Evolutionary conservation across 2,113 vertebrate species (phyloP).

Genomic region (Noturus placidus): DNA sequence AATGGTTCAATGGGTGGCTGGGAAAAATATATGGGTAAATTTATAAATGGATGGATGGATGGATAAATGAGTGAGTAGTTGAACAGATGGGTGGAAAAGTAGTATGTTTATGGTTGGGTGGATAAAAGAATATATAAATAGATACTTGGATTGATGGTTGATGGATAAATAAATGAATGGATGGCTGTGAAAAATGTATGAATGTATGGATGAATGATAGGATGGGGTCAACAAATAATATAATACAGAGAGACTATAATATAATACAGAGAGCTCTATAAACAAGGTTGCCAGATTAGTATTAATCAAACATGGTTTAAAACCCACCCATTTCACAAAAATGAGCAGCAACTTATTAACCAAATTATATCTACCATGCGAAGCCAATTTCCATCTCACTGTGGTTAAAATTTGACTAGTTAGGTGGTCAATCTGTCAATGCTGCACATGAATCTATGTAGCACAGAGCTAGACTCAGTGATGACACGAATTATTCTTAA

Average conservation of each 20-base stretch:
- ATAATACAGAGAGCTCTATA: not conserved
- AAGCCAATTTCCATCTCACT: not conserved
- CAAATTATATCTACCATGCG: not conserved
- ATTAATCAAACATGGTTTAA: not conserved
- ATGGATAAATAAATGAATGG: not conserved
- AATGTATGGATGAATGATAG: not conserved
- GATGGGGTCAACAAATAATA: not conserved
- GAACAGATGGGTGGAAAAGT: not conserved
- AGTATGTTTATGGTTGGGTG: not conserved
- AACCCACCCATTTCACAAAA: not conserved
- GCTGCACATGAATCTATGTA: not conserved
- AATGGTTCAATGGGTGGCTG: not conserved
- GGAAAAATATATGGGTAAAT: too few relatives aligned
- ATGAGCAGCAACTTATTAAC: not conserved
- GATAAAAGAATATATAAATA: not conserved
- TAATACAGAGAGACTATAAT: not conserved
- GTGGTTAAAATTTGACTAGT: not conserved
- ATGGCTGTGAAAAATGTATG: not conserved
- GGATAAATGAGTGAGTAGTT: not conserved
- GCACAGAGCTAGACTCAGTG: not conserved
- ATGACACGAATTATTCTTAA: not conserved
- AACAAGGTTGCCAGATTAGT: not conserved
- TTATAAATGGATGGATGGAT: not conserved
- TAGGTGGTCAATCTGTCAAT: not conserved
- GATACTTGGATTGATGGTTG: not conserved